These are phyloP conservation scores for Neodiprion lecontei DNA, from an alignment of 1,140 invertebrate species.

Conservation along the genomic window DNA sequence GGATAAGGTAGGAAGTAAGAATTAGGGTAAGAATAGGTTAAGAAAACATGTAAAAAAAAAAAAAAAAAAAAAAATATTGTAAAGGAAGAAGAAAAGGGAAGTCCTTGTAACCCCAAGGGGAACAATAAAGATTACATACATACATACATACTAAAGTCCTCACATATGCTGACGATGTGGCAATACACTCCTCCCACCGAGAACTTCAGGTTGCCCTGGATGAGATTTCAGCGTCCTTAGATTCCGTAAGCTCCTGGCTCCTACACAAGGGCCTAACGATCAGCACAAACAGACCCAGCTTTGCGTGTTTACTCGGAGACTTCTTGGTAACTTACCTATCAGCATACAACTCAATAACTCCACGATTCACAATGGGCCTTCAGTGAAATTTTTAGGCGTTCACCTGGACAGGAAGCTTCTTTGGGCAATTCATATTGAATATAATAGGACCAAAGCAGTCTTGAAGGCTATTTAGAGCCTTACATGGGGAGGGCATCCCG, in stretches of 20 bases:
- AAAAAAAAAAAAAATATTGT: too few species aligned
- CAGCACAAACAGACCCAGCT: background rate
- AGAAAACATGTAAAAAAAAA: too few species aligned
- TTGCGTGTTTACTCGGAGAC: background rate
- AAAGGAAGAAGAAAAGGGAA: too few species aligned
- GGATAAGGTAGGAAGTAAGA: too few species aligned
- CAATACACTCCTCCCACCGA: background rate
- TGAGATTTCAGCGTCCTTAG: background rate
- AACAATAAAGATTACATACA: too few species aligned
- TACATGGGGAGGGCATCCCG: background rate
- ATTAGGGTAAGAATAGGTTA: too few species aligned
- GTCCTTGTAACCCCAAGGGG: too few species aligned
- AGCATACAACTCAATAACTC: too few species aligned
- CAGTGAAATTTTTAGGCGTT: slow-evolving; percentile 1
- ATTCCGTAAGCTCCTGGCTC: background rate
- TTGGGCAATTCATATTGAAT: slow-evolving; percentile 3
- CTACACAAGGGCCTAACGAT: background rate
- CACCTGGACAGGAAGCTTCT: background rate
- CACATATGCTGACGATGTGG: background rate
- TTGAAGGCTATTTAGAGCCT: background rate
- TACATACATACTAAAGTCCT: background rate
- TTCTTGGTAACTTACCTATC: background rate
- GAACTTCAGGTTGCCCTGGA: background rate
- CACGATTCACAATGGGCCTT: too few species aligned
- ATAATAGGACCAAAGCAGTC: background rate